Percentiles rank a stretch among this genome's conserved stretches.
Conservation (phyloP, 1,140 invertebrate species). For the Agraylea sexmaculata region DNA sequence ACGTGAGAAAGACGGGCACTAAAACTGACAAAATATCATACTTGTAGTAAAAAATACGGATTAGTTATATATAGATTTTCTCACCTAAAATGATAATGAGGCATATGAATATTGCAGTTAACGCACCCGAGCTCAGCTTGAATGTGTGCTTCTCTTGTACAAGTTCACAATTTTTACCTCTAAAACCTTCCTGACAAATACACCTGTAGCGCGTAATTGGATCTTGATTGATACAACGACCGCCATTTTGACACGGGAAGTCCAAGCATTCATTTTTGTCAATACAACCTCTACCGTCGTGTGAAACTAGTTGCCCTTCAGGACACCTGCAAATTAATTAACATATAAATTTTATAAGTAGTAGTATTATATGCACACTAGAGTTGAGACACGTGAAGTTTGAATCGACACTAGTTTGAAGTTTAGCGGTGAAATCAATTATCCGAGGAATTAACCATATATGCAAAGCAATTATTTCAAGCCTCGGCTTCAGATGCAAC, state of each 20-base stretch:
- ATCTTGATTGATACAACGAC: conserved; percentile 79
- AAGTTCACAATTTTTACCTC: conserved; percentile 86
- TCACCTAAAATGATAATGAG: conserved; percentile 89
- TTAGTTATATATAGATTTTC: conserved; percentile 25
- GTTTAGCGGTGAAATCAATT: no score
- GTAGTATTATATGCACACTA: no score
- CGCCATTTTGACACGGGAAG: conserved; percentile 82
- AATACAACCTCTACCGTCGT: conserved; percentile 79
- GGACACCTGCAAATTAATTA: conserved; percentile 72
- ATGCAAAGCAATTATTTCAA: no score
- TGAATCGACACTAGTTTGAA: no score
- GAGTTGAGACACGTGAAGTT: no score
- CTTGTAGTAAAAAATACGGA: background rate
- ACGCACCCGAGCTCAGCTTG: conserved; percentile 83
- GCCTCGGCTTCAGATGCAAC: no score
- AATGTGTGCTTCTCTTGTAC: conserved; percentile 84
- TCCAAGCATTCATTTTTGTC: conserved; percentile 91
- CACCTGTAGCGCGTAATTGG: conserved; percentile 69
- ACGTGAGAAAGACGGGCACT: conserved; percentile 87
- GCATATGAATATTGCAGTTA: conserved; percentile 86
- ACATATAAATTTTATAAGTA: no score
- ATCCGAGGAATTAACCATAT: no score
- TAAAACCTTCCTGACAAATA: conserved; percentile 80
- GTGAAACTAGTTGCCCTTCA: conserved; percentile 74
- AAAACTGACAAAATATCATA: conserved; percentile 55